These are phyloP conservation scores for Metallyticus violacea DNA, from an alignment of 2,888 invertebrate genomes.

Conservation along the genomic window DNA sequence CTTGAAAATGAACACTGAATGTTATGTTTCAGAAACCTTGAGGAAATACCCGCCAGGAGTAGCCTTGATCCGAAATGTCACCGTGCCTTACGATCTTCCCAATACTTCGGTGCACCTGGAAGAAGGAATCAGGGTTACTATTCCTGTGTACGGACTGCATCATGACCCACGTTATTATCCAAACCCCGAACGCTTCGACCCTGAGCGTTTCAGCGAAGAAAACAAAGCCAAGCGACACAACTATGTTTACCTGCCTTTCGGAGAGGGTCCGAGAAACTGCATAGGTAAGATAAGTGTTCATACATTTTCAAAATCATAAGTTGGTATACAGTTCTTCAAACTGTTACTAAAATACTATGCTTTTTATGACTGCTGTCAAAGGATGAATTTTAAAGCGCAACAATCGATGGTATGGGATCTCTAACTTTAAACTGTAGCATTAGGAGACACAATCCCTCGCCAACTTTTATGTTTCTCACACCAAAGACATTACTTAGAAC, in stretches of 20 bases:
- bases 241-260: not conserved
- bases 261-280: conserved; percentile 13
- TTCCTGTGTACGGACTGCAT: conserved; percentile 3
- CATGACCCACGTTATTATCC: conserved; percentile 8
- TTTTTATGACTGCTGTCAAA: too few species aligned
- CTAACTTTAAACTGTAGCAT: too few species aligned
- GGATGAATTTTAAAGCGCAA: too few species aligned
- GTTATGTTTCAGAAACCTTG: not conserved
- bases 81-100: not conserved
- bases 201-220: conserved; percentile 1
- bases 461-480: too few species aligned
- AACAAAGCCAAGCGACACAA: not conserved
- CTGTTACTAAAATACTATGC: too few species aligned
- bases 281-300: not conserved
- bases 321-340: too few species aligned
- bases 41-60: not conserved
- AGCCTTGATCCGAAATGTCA: not conserved
- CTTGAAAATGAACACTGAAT: too few species aligned
- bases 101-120: not conserved
- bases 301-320: too few species aligned
- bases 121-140: not conserved
- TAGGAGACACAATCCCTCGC: too few species aligned
- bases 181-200: not conserved
- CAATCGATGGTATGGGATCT: too few species aligned
- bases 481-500: too few species aligned